Evolutionary conservation across 2,888 invertebrate genomes (phyloP).

Genomic region (Chaitophorus viminalis): DNA sequence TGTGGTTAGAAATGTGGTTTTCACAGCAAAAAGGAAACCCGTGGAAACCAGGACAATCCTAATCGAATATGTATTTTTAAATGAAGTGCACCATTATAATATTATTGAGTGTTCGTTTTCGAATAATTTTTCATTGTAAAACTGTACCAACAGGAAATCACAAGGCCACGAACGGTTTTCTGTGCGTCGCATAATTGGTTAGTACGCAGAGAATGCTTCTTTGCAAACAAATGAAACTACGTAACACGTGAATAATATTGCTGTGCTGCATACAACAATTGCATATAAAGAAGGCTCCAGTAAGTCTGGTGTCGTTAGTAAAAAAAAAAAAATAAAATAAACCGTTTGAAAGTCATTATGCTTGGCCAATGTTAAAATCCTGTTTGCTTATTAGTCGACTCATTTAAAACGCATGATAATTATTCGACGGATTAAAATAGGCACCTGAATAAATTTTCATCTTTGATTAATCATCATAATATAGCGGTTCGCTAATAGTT

Average conservation of each 20-base stretch:
- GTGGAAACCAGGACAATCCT: no score
- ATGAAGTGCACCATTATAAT: no score
- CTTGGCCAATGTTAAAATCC: slow-evolving; percentile 1
- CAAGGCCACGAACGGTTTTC: not conserved
- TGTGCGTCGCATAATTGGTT: not conserved
- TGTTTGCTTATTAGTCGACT: slow-evolving; percentile 12
- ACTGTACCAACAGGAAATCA: not conserved
- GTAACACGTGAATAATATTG: slow-evolving; percentile 1
- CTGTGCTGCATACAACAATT: not conserved
- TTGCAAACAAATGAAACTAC: slow-evolving; percentile 7
- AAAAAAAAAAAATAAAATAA: slow-evolving; percentile 37
- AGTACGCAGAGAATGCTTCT: not conserved
- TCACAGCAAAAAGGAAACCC: no score
- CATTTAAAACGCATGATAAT: not conserved
- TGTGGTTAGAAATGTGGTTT: no score
- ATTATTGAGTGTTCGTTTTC: no score
- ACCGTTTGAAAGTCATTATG: slow-evolving; percentile 2
- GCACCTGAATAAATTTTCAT: not conserved
- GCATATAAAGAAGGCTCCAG: slow-evolving; percentile 27
- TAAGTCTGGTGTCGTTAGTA: slow-evolving; percentile 16
- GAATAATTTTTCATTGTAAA: not conserved
- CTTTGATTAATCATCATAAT: not conserved
- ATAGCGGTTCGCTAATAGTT: not conserved
- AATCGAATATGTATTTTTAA: no score
- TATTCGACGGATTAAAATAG: not conserved